Base-by-base conservation (phyloP, 2,888 invertebrate species). In the Amphipyra berbera region DNA sequence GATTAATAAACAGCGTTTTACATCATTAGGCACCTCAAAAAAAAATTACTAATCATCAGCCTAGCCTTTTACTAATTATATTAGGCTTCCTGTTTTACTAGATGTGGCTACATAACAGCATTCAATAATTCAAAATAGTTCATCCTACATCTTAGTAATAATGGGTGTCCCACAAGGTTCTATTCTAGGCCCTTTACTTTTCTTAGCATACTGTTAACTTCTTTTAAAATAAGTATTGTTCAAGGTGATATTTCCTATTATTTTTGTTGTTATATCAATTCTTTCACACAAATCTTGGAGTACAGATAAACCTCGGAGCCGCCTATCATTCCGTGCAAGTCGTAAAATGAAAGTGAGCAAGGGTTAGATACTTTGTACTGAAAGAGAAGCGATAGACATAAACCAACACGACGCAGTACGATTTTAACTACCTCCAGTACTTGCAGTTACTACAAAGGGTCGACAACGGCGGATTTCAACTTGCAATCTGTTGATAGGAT, bases 401-500 rank as follows among this genome's bases (percentile, higher is more conserved):
- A 68, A 68, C 30, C 7, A 27, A 33, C 15, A 35, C 13, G 46
- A 48, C 41, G 53, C 45, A 49, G 49, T 50, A 35, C 27, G 66
- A 41, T 50, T 68, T 67, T 68, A 71, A 59, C 66, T 66, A 68
- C 54, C 46, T 57, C 48, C 48, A 71, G 35, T 59, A 53, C 55
- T 53, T 7, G 7, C 6, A 58, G 56, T 10, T 42, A 60, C 45
- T 35, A 49, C 47, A 68, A 63, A 49, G 53, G 49, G 53, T 49
- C 42, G 40, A 53, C 47, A 48, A 53, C 30, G 27, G 1, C 21
- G 33, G 40, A 6, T 30, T 42, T 42, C 15, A 10, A 15, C 1
- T 10, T 5, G 6, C 21, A 6, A 44, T 8, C 6, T 21, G n/a
- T n/a, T n/a, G n/a, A n/a, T n/a, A n/a, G n/a, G n/a, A n/a, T n/a